Percentiles rank a stretch among this genome's conserved stretches.
phyloP scores from a whole-genome alignment of 2,888 invertebrate species.

The Drosophila kambysellisi region DNA sequence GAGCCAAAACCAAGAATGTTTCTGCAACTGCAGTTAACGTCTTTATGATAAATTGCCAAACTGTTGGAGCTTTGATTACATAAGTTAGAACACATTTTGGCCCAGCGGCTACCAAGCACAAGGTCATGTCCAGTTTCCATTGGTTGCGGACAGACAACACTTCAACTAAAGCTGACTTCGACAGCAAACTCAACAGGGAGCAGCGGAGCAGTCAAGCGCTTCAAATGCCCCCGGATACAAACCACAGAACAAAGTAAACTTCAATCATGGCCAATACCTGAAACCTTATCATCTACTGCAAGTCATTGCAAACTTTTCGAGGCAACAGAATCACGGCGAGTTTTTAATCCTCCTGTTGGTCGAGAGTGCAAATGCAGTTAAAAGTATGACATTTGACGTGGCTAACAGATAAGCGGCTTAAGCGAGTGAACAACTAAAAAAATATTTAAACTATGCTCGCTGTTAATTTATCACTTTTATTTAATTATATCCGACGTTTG shows the following conservation, averaged over 20 bases:
- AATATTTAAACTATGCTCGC: conserved; percentile 29
- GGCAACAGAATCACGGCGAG: conserved; percentile 12
- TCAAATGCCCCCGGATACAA: conserved; percentile 1
- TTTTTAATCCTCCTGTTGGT: conserved; percentile 51
- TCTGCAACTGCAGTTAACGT: background rate
- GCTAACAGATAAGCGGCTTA: conserved; percentile 41
- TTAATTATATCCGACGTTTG: no score
- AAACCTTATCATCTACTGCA: background rate
- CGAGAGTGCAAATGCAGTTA: conserved; percentile 30
- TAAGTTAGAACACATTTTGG: background rate
- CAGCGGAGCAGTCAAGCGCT: conserved; percentile 26
- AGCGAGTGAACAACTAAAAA: conserved; percentile 31
- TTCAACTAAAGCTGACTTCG: conserved; percentile 43
- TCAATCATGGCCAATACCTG: conserved; percentile 4
- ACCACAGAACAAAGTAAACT: background rate
- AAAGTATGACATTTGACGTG: conserved; percentile 25
- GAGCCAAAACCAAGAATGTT: background rate
- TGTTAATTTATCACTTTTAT: conserved; percentile 13
- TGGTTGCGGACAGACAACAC: conserved; percentile 41
- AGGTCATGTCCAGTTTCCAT: background rate
- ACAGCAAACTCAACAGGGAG: conserved; percentile 10
- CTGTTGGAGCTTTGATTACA: background rate
- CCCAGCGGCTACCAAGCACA: background rate
- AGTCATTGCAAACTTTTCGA: conserved; percentile 46
- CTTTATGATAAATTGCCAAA: background rate